Base-by-base conservation (phyloP, 64 coral and sea anemone species). In the Stichodactyla helianthus region DNA sequence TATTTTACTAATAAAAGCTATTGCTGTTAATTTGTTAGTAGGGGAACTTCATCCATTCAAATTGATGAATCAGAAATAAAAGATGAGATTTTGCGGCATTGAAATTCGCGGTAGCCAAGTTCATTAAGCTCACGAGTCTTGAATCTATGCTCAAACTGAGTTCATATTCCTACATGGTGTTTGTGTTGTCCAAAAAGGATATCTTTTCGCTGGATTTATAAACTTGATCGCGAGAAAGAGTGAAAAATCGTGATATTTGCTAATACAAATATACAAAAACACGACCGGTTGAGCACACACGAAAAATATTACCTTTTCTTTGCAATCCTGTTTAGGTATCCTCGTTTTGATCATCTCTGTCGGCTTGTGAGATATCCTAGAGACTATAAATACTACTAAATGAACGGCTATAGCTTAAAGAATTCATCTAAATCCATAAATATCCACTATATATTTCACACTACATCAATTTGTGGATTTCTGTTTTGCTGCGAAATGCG, bases 311-410 rank as follows among this genome's bases (percentile, higher is more conserved):
- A 81, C 78, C 78, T 81, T 81, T 8, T 81, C 50, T 81, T 51
- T 51, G 20, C 78, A 81, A 7, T 81, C 50, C 1, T 44, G 26
- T 18, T 53, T 2, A 19, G 78, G 4, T n/a, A 81, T 81, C 9
- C 51, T 50, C 18, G 78, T 52, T 20, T 81, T 81, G 25, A 81
- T 81, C 78, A 81, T 81, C 20, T 81, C 78, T 18, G n/a, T 4
- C 52, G 52, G 6, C 15, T 54, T 81, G 5, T 54, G 4, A 54
- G 52, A 52, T 81, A 20, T 54, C 51, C 50, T 74, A 31, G 25
- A 28, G 22, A 5, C 10, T 74, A 74, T 74, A 74, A 74, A 74
- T 31, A 74, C 10, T 74, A 27, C 27, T 74, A 27, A 13, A 26
- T 26, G 25, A 74, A 31, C 68, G 68, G 10, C 23, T 74, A 74